phyloP scores from a whole-genome alignment of 2,888 invertebrate species.

The Pimpla rufipes region DNA sequence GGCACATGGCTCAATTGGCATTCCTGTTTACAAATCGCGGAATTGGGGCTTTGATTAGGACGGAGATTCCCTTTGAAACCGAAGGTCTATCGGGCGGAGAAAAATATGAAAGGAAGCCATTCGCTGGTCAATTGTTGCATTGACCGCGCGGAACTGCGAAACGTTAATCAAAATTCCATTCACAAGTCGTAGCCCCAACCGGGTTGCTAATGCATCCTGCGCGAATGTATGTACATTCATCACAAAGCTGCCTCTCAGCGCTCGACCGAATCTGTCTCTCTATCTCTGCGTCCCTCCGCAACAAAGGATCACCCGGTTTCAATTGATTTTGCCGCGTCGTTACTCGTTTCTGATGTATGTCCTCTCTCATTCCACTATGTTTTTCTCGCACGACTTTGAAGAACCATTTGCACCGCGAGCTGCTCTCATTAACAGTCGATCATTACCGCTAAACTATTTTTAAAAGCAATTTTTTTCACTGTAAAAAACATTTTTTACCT shows the following conservation, averaged over 20 bases:
- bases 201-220: not conserved
- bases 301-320: conserved; percentile 16
- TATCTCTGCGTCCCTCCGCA: conserved; percentile 4
- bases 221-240: conserved; percentile 21
- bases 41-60: too few relatives aligned
- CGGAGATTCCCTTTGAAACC: not conserved
- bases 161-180: conserved; percentile 28
- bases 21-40: too few relatives aligned
- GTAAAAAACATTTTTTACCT: too few relatives aligned
- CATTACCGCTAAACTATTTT: too few relatives aligned
- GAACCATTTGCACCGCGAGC: not conserved
- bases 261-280: not conserved
- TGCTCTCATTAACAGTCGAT: too few relatives aligned
- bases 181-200: not conserved
- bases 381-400: not conserved
- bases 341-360: conserved; percentile 13
- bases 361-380: not conserved
- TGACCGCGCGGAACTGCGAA: not conserved
- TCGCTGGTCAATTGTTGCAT: not conserved
- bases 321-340: conserved; percentile 27
- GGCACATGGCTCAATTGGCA: too few relatives aligned
- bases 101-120: not conserved
- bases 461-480: too few relatives aligned
- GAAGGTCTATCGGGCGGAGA: not conserved
- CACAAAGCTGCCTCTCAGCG: conserved; percentile 4